Percentiles rank a stretch among this genome's conserved stretches.
Evolutionary conservation across 2,797 vertebrate genomes (phyloP).

Genomic region (Pempheris klunzingeri): DNA sequence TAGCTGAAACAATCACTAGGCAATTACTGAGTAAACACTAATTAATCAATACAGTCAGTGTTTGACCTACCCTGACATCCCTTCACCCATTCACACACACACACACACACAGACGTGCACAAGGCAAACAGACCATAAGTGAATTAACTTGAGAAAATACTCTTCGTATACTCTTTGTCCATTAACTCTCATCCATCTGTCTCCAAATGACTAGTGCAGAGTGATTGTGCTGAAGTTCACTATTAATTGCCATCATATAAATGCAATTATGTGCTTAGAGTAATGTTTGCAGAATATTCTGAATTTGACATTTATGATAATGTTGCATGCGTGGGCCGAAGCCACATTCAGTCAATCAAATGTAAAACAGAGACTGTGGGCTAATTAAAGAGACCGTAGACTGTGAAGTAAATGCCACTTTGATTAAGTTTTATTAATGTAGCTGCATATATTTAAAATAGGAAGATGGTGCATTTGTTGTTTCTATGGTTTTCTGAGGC

Average conservation of each 20-base stretch:
- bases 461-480: not conserved
- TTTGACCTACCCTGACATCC: constrained; percentile 28
- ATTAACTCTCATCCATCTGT: constrained; percentile 14
- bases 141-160: not conserved
- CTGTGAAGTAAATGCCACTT: constrained; percentile 21
- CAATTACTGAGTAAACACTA: constrained; percentile 82
- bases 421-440: constrained; percentile 16
- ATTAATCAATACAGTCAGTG: constrained; percentile 73
- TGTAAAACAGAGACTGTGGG: not conserved
- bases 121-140: not conserved
- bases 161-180: constrained; percentile 22
- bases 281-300: constrained; percentile 53
- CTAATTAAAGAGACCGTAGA: constrained; percentile 23
- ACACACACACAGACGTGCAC: constrained; percentile 4
- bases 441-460: not conserved
- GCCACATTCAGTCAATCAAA: constrained; percentile 6
- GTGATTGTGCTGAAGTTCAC: constrained; percentile 14
- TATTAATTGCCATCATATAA: constrained; percentile 44
- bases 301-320: constrained; percentile 62
- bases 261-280: constrained; percentile 25
- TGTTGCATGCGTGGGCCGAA: not conserved
- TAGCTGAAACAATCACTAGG: constrained; percentile 73
- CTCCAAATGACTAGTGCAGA: constrained; percentile 3
- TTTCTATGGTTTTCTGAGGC: not conserved
- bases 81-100: not conserved